A percentile compares a stretch with the other conserved stretches of the same genome.
phyloP scores from a whole-genome alignment of 2,888 invertebrate species.

The Sericinus montela region DNA sequence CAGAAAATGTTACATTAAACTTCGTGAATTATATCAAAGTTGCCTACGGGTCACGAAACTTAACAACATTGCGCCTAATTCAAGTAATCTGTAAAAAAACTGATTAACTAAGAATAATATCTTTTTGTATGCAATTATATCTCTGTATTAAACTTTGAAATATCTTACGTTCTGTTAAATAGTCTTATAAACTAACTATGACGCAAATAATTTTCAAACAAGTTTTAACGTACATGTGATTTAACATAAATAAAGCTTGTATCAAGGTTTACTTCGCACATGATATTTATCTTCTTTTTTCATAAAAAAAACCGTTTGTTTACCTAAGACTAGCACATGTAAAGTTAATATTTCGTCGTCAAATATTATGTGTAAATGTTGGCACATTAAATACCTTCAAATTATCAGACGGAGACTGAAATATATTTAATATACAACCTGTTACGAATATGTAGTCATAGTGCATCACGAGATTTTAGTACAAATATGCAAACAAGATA shows the following conservation, averaged over 20 bases:
- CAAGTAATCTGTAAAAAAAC: too few species aligned
- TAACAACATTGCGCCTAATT: too few species aligned
- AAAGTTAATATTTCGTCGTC: constrained; percentile 3
- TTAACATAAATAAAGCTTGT: constrained; percentile 14
- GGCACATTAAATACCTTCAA: constrained; percentile 5
- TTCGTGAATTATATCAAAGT: too few species aligned
- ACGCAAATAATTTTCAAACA: constrained; percentile 16
- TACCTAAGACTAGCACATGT: neutral
- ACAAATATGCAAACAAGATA: too few species aligned
- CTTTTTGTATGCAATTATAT: too few species aligned
- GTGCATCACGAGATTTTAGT: too few species aligned
- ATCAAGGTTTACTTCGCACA: constrained; percentile 18
- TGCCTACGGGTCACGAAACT: neutral
- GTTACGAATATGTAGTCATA: too few species aligned
- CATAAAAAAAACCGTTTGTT: neutral
- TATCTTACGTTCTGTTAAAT: too few species aligned
- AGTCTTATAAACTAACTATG: constrained; percentile 6
- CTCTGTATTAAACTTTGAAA: too few species aligned
- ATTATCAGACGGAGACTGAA: neutral
- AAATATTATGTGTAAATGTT: constrained; percentile 10
- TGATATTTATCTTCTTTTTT: constrained; percentile 18
- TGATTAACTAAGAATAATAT: too few species aligned
- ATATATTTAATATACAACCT: constrained; percentile 2
- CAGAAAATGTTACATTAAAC: too few species aligned
- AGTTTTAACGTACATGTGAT: constrained; percentile 18